A percentile compares a stretch with the other conserved stretches of the same genome.
Evolutionary conservation across 2,113 vertebrate species (phyloP).

Genomic region (Anolis carolinensis): DNA sequence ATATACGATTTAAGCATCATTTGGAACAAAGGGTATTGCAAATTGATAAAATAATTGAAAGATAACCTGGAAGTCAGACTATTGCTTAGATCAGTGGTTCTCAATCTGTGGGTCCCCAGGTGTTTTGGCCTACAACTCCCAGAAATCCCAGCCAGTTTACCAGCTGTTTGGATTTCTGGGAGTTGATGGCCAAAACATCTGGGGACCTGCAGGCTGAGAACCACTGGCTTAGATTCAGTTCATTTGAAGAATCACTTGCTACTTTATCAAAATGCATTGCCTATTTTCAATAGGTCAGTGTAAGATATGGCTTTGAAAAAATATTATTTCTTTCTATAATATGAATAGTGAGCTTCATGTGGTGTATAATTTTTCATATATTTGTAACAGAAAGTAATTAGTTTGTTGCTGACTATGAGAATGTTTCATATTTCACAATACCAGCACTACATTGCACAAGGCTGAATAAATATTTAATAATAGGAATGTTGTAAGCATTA

Average conservation of each 20-base stretch:
- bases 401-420: not conserved
- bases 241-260: not conserved
- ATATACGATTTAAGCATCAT: not conserved
- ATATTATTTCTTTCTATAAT: not conserved
- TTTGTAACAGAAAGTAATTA: not conserved
- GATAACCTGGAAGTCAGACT: not conserved
- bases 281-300: not conserved
- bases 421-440: not conserved
- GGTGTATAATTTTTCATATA: not conserved
- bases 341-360: not conserved
- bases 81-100: no score
- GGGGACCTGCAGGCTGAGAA: no score
- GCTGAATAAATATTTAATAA: constrained; percentile 15
- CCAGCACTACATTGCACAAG: not conserved
- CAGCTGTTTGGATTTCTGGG: no score
- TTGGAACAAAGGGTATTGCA: not conserved
- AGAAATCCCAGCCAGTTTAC: no score
- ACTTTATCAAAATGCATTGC: not conserved
- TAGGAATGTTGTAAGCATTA: not conserved
- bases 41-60: not conserved
- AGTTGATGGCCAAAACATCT: no score
- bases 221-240: not conserved
- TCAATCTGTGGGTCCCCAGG: no score
- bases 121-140: no score
- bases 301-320: not conserved